Evolutionary conservation across 2,888 invertebrate genomes (phyloP), one percentile per base, ranked within the genome.

Genomic region (Mayetiola destructor): DNA sequence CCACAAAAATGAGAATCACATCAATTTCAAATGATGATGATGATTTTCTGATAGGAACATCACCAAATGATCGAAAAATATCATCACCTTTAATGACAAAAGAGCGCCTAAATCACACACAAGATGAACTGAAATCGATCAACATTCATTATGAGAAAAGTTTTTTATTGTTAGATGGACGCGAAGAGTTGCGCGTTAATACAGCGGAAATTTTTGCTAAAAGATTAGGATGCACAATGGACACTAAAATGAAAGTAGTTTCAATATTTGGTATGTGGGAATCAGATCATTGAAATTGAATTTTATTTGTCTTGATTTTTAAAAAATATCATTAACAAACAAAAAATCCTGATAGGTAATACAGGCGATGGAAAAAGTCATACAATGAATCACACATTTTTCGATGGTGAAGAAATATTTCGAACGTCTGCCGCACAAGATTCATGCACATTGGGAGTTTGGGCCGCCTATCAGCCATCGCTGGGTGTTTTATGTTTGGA

Each of bases 321-420:
- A 9, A 32, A 39, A 18, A 20, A 20, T 18, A 32, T 32, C 10
- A 10, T 32, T 32, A 9, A 10, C 10, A 32, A 32, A 32, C 20
- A 18, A 39, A 39, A 39, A 20, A 20, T 8, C 12, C 8, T 32
- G 8, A 32, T 88, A 72, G 88, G 88, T 3, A 88, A 87, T 65
- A 85, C 86, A 0, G 88, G 88, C 0, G 88, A 87, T 71, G 88
- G 88, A 2, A 88, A 88, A 70, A 87, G 87, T 2, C 78, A 83
- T 65, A 86, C 86, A 0, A 71, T 88, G 65, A 89, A 89, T 69
- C 78, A 86, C 63, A 76, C 79, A 14, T 82, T 84, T 66, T 84
- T 82, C 66, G 69, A 77, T 62, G 82, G 82, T 1, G 72, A 75
- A 59, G 77, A 80, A 63, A 64, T 82, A 0, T 72, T 71, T 59